Conservation (phyloP, 2,113 vertebrate species). For the Trematomus loennbergii region DNA sequence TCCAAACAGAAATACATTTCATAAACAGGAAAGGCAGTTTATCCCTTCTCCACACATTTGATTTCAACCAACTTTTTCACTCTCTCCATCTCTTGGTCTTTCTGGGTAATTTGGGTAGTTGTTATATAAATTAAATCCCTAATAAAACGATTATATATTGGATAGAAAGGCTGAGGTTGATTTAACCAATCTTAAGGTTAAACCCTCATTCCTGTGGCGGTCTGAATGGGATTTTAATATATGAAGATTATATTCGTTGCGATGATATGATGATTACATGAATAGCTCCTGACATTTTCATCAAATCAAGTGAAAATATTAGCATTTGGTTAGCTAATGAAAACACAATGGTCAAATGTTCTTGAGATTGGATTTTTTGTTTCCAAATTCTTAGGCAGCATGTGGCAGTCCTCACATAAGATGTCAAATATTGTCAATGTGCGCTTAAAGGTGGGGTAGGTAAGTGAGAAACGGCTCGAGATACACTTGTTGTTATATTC, state of each 20-base stretch:
- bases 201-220: background rate
- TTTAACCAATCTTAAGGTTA: background rate
- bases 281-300: conserved; percentile 2
- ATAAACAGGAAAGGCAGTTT: background rate
- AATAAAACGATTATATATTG: background rate
- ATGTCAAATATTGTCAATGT: too few species aligned
- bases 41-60: background rate
- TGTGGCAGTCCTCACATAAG: background rate
- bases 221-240: background rate
- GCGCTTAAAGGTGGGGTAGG: too few species aligned
- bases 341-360: background rate
- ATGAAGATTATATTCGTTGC: background rate
- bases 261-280: background rate
- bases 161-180: background rate
- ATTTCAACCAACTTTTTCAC: background rate
- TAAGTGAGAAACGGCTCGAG: too few species aligned
- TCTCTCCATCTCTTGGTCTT: too few species aligned
- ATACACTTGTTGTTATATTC: too few species aligned
- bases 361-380: too few species aligned
- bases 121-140: background rate
- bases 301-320: background rate
- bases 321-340: too few species aligned
- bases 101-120: background rate
- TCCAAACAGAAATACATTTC: background rate
- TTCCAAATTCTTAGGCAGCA: too few species aligned